A percentile compares a stretch with the other conserved stretches of the same genome.
Evolutionary conservation across 2,113 vertebrate species (phyloP).

Genomic region (Chaetops frenatus): DNA sequence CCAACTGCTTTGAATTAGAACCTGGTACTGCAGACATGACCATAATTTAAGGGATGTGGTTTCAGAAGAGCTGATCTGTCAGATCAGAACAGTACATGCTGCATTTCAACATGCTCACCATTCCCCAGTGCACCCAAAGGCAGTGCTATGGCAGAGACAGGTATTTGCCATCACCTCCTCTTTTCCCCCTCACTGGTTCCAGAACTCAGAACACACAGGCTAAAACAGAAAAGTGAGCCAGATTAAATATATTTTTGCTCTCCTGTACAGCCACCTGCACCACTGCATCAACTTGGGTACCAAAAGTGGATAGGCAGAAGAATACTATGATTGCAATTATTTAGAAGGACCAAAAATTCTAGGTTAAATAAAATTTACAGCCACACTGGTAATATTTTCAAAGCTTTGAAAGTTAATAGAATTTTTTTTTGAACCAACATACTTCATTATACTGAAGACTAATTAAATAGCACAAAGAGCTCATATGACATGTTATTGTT

Average conservation of each 20-base stretch:
- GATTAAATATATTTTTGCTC: too few species aligned
- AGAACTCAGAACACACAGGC: not conserved
- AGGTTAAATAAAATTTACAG: not conserved
- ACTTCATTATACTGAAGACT: not conserved
- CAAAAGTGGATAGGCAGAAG: not conserved
- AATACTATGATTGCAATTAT: not conserved
- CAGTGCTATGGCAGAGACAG: rapidly evolving
- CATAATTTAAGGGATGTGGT: not conserved
- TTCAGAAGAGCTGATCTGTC: not conserved
- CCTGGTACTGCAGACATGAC: rapidly evolving
- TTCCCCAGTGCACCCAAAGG: rapidly evolving
- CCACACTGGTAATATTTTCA: not conserved
- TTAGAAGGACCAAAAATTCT: not conserved
- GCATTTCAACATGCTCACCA: not conserved
- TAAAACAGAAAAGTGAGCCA: not conserved
- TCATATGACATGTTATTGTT: not conserved
- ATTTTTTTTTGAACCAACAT: not conserved
- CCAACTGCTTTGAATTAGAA: not conserved
- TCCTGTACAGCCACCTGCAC: not conserved
- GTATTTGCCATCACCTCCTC: not conserved
- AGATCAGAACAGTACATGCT: rapidly evolving
- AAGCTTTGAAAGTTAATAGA: not conserved
- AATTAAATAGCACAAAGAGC: not conserved
- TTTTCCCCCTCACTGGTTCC: not conserved
- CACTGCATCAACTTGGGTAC: not conserved